Evolutionary conservation across 2,888 invertebrate species (phyloP), one percentile per base, ranked within the genome.

Genomic region (Agrotis puta): DNA sequence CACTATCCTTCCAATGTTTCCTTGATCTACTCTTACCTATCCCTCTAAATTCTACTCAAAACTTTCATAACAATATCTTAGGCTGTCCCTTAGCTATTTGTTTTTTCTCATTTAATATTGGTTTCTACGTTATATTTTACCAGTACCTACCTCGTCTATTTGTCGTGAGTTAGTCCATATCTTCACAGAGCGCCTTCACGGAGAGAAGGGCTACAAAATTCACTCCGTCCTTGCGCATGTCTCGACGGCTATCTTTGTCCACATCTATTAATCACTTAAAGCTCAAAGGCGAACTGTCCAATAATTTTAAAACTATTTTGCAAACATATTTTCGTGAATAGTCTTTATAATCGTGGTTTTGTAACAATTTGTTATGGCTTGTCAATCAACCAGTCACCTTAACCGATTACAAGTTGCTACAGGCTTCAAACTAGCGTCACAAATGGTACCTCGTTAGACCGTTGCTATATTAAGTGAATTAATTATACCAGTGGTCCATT

Each of bases 151-250:
- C 11, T 39, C 39, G 24, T 48, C 22, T 43, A 54, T 62, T 66
- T 27, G 43, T 53, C 22, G 27, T 56, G 39, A 77, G 11, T 22
- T 66, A 59, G 56, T n/a, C 24, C 50, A 63, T 64, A 48, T 78
- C 48, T 78, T 51, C 24, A 69, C 13, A 20, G 14, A 47, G n/a
- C 33, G 16, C 33, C 48, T 33, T 33, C n/a, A 20, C 24, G 14
- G 50, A 69, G 80, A 70, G 76, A 79, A 79, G 75, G 79, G 80
- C 67, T 43, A 43, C 50, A 66, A 70, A 66, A 64, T 67, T 53
- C 54, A 70, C 56, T 73, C 51, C 48, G 81, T 77, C 80, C 80
- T 81, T 81, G 71, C 43, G 56, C 73, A 68, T 79, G 54, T 62
- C 51, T 65, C n/a, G 43, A 59, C 39, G 16, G 24, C 33, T 45